phyloP scores from a whole-genome alignment of 2,797 vertebrate genomes.

The Furcifer pardalis region DNA sequence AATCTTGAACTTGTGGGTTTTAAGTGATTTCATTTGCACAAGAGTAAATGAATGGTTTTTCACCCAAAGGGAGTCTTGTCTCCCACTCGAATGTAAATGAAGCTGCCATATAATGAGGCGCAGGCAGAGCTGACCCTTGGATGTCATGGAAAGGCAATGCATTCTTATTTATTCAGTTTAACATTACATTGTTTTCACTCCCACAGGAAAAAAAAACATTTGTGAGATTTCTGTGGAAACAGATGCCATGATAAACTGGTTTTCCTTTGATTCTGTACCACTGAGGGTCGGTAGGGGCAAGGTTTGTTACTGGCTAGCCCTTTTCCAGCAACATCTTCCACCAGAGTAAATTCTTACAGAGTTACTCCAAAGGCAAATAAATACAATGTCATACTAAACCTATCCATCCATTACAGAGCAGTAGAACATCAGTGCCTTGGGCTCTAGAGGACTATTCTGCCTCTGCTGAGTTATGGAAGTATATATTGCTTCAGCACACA shows the following conservation, averaged over 20 bases:
- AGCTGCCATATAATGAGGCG: neutral
- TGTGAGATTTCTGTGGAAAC: neutral
- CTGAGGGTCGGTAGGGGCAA: neutral
- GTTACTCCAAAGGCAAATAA: too few species aligned
- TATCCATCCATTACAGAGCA: neutral
- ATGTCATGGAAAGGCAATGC: neutral
- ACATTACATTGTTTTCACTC: neutral
- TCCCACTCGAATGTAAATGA: slow-evolving; percentile 42
- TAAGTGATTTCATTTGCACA: neutral
- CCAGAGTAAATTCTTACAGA: too few species aligned
- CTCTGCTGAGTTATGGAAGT: neutral
- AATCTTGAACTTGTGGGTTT: slow-evolving; percentile 1
- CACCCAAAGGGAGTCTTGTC: slow-evolving; percentile 28
- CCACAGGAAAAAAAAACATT: neutral
- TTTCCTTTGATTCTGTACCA: neutral
- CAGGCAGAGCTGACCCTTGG: neutral
- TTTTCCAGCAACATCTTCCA: neutral
- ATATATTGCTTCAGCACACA: too few species aligned
- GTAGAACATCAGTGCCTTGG: neutral
- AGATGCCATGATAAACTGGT: neutral
- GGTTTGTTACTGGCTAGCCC: neutral
- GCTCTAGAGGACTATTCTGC: neutral
- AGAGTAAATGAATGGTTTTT: neutral
- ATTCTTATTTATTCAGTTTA: neutral
- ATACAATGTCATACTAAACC: too few species aligned